A percentile compares a stretch with the other conserved stretches of the same genome.
Conservation (phyloP, 2,888 invertebrate species). For the Penaeus monodon region DNA sequence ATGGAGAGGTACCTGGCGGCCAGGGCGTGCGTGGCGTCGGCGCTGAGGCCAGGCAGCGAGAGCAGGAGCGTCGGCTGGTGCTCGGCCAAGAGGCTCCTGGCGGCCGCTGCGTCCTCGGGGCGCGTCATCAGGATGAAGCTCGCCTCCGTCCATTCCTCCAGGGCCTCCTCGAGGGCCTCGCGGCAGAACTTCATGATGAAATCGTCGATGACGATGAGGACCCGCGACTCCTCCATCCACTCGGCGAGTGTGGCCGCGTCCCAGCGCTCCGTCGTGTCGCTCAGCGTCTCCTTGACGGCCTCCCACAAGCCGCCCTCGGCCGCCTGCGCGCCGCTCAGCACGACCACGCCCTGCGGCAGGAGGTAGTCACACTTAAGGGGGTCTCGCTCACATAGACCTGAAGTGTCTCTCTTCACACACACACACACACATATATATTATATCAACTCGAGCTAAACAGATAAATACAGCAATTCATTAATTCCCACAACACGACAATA, state of each 20-base stretch:
- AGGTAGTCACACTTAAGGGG: no score
- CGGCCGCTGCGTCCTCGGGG: neutral
- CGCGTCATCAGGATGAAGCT: conserved; percentile 18
- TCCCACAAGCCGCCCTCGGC: conserved; percentile 30
- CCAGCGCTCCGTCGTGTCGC: neutral
- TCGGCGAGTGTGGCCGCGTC: conserved; percentile 14
- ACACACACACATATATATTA: neutral
- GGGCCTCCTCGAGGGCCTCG: neutral
- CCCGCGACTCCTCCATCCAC: conserved; percentile 30
- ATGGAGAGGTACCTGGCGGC: neutral
- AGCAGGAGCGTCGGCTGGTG: neutral
- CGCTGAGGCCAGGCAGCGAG: neutral
- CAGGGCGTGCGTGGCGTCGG: neutral
- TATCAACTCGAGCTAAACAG: neutral
- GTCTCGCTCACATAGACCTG: no score
- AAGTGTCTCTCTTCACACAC: no score
- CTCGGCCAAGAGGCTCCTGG: neutral
- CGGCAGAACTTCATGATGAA: conserved; percentile 3
- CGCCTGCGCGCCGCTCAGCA: conserved; percentile 11
- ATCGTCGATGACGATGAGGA: conserved; percentile 46
- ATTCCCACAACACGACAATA: no score
- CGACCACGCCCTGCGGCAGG: conserved; percentile 32
- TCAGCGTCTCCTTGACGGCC: conserved; percentile 16
- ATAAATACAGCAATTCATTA: no score
- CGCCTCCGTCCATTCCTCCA: conserved; percentile 25